Conservation (phyloP, 2,888 invertebrate species). For the Ectemnius lituratus region DNA sequence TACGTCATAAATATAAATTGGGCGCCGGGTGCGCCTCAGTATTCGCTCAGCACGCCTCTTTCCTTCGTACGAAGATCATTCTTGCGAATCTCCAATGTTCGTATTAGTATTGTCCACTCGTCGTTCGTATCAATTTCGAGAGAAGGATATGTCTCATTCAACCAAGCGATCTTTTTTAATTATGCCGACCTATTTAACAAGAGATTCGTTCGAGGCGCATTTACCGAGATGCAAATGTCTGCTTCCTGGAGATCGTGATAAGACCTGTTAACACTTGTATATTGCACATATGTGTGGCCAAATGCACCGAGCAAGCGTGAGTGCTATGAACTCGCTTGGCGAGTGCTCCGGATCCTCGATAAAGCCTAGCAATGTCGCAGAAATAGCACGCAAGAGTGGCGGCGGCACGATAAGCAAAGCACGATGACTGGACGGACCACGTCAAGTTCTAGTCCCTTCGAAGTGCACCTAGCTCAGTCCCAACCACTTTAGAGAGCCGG, state of each 20-base stretch:
- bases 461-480: no score
- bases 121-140: no score
- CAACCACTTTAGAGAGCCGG: no score
- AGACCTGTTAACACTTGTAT: slow-evolving; percentile 26
- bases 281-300: not conserved
- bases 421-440: not conserved
- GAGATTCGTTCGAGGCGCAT: no score
- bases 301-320: slow-evolving; percentile 11
- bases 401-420: not conserved
- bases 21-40: slow-evolving; percentile 48
- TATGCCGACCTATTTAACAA: no score
- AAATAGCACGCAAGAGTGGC: not conserved
- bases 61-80: slow-evolving; percentile 11
- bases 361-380: slow-evolving; percentile 10
- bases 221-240: slow-evolving; percentile 28
- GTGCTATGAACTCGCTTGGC: slow-evolving; percentile 33
- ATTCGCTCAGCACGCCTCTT: slow-evolving; percentile 11
- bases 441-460: no score
- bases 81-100: no score
- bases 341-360: slow-evolving; percentile 13
- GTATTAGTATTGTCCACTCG: no score
- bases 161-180: no score
- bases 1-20: slow-evolving; percentile 69
- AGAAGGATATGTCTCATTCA: no score
- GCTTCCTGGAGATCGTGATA: slow-evolving; percentile 57